Conservation (phyloP, 2,113 vertebrate species). For the Macquaria australasica region DNA sequence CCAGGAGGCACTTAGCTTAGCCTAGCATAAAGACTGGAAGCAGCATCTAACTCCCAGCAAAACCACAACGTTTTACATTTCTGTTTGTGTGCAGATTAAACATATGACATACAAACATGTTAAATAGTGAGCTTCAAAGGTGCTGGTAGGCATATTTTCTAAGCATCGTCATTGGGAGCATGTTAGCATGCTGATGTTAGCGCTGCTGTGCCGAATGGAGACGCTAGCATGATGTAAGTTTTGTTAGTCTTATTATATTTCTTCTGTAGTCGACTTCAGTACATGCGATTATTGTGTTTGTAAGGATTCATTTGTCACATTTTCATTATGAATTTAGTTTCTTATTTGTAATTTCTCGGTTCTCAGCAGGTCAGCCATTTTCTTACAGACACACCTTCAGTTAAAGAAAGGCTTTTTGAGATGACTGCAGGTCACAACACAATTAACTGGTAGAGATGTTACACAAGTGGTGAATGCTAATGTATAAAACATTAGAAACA, state of each 20-base stretch:
- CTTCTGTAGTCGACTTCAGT: neutral
- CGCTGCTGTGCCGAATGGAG: too few relatives aligned
- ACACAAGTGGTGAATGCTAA: constrained; percentile 1
- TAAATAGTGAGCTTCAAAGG: neutral
- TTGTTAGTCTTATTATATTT: neutral
- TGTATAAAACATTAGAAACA: neutral
- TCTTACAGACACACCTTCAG: constrained; percentile 17
- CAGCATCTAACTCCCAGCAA: neutral
- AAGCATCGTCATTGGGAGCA: too few relatives aligned
- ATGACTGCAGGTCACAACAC: constrained; percentile 2
- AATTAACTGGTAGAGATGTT: neutral
- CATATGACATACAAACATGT: neutral
- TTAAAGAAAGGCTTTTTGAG: neutral
- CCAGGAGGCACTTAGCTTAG: neutral
- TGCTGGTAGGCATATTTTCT: neutral
- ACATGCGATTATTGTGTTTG: neutral
- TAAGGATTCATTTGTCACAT: neutral
- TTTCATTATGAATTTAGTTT: neutral
- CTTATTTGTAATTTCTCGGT: neutral
- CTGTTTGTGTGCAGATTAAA: neutral
- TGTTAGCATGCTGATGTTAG: too few relatives aligned
- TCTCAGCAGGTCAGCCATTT: neutral
- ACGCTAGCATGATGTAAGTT: neutral
- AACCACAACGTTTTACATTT: neutral
- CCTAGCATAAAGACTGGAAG: neutral